Conservation (phyloP, 1,140 invertebrate genomes). For the Papilio machaon region DNA sequence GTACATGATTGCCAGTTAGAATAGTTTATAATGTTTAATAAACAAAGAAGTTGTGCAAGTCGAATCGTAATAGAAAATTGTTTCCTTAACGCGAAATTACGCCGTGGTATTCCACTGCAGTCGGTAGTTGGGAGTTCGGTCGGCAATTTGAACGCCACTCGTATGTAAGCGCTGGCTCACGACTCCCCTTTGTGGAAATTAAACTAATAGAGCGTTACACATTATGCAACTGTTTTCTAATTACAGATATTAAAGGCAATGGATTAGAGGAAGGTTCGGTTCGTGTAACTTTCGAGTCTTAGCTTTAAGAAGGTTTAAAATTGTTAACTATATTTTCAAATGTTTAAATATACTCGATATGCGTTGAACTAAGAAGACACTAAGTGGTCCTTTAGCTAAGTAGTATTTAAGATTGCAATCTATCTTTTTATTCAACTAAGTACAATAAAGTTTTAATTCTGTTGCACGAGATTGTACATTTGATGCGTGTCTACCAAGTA, state of each 20-base stretch:
- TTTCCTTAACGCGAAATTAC: slow-evolving; percentile 53
- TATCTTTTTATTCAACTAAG: background rate
- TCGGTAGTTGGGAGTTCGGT: slow-evolving; percentile 39
- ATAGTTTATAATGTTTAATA: slow-evolving; percentile 34
- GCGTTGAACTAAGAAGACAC: background rate
- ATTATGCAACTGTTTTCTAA: slow-evolving; percentile 8
- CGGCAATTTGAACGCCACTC: slow-evolving; percentile 42
- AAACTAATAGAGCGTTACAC: slow-evolving; percentile 16
- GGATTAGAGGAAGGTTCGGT: background rate
- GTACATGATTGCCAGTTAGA: background rate
- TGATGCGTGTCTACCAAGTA: background rate
- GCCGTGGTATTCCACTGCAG: slow-evolving; percentile 41
- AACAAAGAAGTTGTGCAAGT: slow-evolving; percentile 39
- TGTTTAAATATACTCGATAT: background rate
- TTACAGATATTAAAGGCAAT: background rate
- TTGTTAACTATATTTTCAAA: background rate
- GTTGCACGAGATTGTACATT: background rate
- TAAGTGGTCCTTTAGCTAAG: too few relatives aligned
- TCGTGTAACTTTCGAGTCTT: background rate
- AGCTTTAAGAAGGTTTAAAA: background rate
- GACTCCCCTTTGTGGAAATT: slow-evolving; percentile 36
- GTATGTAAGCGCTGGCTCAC: slow-evolving; percentile 45
- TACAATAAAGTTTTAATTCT: background rate
- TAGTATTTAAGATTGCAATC: background rate
- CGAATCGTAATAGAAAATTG: slow-evolving; percentile 52